Evolutionary conservation across 2,113 vertebrate species (phyloP).

Genomic region (Ornithorhynchus anatinus): DNA sequence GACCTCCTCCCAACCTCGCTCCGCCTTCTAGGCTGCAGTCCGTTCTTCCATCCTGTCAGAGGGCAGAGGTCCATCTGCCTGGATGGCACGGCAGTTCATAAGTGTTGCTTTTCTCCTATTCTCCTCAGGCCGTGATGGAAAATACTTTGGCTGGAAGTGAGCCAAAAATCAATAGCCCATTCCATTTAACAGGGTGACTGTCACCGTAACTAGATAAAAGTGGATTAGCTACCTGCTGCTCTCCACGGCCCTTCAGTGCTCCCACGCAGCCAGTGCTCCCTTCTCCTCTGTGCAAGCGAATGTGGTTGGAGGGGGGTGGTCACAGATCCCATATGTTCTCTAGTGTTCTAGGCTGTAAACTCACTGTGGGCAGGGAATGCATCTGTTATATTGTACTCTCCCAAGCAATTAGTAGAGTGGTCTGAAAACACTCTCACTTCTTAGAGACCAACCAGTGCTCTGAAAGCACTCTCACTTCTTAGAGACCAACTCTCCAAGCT

Average conservation of each 20-base stretch:
- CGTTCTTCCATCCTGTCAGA: background rate
- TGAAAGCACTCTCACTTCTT: too few species aligned
- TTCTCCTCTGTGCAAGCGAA: background rate
- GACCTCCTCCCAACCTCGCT: background rate
- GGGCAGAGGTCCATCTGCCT: background rate
- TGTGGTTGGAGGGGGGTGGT: fast-evolving
- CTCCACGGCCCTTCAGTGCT: conserved; percentile 24
- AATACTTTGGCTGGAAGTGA: conserved; percentile 49
- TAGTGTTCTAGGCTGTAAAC: background rate
- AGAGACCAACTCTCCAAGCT: too few species aligned
- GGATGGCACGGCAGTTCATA: conserved; percentile 65
- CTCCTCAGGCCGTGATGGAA: conserved; percentile 48
- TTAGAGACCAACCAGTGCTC: too few species aligned
- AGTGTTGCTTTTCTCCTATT: conserved; percentile 50
- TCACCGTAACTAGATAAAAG: conserved; percentile 43
- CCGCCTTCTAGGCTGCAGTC: too few species aligned
- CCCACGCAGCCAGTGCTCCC: background rate
- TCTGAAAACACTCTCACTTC: too few species aligned
- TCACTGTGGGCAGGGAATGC: background rate
- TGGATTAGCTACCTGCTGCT: conserved; percentile 55
- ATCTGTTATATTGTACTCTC: too few species aligned
- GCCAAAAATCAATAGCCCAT: conserved; percentile 51
- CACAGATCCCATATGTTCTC: too few species aligned
- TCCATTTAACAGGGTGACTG: conserved; percentile 59
- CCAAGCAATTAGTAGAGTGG: too few species aligned